Conservation (phyloP, 2,888 invertebrate genomes). For the Frankliniella intonsa region DNA sequence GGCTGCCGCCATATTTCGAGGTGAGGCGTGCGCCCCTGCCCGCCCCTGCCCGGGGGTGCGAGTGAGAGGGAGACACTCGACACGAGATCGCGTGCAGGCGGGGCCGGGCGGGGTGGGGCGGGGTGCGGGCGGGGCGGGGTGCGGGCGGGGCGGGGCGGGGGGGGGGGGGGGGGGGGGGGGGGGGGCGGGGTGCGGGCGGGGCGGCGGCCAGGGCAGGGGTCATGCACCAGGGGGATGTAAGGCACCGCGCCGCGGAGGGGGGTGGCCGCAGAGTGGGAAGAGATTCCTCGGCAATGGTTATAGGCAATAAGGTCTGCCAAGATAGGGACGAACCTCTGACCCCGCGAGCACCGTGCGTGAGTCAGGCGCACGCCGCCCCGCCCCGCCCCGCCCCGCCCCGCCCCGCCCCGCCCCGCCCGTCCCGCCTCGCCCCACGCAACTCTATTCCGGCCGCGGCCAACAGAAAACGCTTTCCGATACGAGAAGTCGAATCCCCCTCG, state of each 20-base stretch:
- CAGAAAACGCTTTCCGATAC: too few species aligned
- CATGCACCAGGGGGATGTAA: too few species aligned
- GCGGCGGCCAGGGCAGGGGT: background rate
- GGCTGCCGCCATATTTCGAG: constrained; percentile 6
- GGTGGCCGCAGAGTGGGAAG: too few species aligned
- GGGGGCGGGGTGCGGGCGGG: background rate
- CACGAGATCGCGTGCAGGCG: background rate
- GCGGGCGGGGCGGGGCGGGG: background rate
- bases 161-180: background rate
- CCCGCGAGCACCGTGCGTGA: too few species aligned
- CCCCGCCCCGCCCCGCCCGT: background rate
- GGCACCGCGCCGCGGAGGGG: too few species aligned
- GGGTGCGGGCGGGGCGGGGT: background rate
- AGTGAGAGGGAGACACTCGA: background rate
- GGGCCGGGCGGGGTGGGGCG: background rate
- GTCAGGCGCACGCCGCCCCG: background rate
- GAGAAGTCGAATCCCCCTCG: too few species aligned
- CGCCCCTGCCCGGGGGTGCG: background rate
- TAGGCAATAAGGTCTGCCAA: too few species aligned
- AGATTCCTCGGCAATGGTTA: too few species aligned
- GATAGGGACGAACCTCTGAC: too few species aligned
- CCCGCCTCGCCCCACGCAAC: background rate
- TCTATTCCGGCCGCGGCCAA: too few species aligned
- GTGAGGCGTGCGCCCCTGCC: background rate
- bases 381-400: background rate